phyloP scores from a whole-genome alignment of 2,888 invertebrate species.

The Girardia tigrina region DNA sequence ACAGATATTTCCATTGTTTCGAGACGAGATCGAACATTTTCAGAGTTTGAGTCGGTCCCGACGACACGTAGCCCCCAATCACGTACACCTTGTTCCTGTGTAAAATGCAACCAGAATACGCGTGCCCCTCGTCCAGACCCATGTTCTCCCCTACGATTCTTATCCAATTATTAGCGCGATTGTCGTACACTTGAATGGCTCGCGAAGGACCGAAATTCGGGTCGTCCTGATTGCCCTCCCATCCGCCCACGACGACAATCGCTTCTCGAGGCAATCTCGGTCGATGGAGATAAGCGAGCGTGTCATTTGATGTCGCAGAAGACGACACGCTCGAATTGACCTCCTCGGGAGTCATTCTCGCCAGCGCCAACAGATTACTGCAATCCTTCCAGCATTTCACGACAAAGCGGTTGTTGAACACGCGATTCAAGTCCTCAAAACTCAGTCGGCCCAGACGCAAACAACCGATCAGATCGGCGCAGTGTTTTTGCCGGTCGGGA shows the following conservation, averaged over 20 bases:
- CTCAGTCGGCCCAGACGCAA: neutral
- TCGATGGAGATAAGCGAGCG: neutral
- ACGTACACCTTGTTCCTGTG: slow-evolving; percentile 26
- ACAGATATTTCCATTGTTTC: slow-evolving; percentile 48
- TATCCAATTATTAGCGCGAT: slow-evolving; percentile 63
- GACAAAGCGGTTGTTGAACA: neutral
- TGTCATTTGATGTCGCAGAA: neutral
- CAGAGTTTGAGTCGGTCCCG: slow-evolving; percentile 28
- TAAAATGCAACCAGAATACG: slow-evolving; percentile 36
- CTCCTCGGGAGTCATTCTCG: neutral
- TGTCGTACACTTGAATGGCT: slow-evolving; percentile 52
- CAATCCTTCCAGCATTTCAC: neutral
- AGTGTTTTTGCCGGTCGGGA: neutral
- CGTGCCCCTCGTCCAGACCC: slow-evolving; percentile 40
- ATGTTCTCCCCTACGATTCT: slow-evolving; percentile 56
- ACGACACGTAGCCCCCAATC: slow-evolving; percentile 30
- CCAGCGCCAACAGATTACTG: neutral
- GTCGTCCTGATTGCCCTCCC: slow-evolving; percentile 56
- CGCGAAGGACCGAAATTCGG: slow-evolving; percentile 52
- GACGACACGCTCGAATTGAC: no score
- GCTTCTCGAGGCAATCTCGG: slow-evolving; percentile 69
- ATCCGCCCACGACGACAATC: slow-evolving; percentile 68
- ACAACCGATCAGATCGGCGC: neutral
- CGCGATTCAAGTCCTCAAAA: neutral
- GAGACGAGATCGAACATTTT: slow-evolving; percentile 26